Evolutionary conservation across 2,888 invertebrate species (phyloP), one percentile per base, ranked within the genome.

Genomic region (Dyspetes luteomarginatus): DNA sequence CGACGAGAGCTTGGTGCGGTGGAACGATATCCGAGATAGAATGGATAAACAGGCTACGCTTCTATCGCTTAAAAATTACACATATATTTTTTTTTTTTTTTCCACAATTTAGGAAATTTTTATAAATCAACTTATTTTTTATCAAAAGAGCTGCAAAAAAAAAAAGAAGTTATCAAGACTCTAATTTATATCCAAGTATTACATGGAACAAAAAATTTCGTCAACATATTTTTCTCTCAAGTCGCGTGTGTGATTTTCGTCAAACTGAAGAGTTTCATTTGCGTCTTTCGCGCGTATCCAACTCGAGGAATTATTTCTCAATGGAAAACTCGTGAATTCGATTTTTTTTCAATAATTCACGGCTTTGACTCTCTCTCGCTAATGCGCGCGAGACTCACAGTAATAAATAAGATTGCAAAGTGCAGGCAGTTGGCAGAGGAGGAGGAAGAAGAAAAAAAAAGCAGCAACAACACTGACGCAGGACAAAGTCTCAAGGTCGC

Each of bases 391-490:
- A 30, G 30, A 60, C 48, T 48, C n/a, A n/a, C n/a, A n/a, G n/a
- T n/a, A n/a, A n/a, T n/a, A n/a, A n/a, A n/a, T n/a, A n/a, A 48
- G 36, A 72, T 22, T 52, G 41, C 62, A 72, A 72, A 12, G 36
- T 17, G 41, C 22, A 60, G 36, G 12, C 19, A 58, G 19, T 45
- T 24, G n/a, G 12, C 17, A 2, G 22, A 22, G 19, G 4, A 26
- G 30, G 22, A 26, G 3, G 26, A 24, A n/a, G n/a, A 26, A 15
- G 15, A 26, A 52, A 71, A 71, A 71, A 62, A 62, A 48, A 12
- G 4, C 56, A n/a, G n/a, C n/a, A n/a, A n/a, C n/a, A n/a, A n/a
- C n/a, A 56, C 45, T 45, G 73, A 64, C 73, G 64, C 73, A 64
- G 73, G 55, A 55, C 43, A 19, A 45, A 22, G 55, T 64, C 30